Percentiles rank a stretch among this genome's conserved stretches.
These are phyloP conservation scores for Tichodroma muraria DNA, from an alignment of 2,113 vertebrate genomes.

Conservation along the genomic window DNA sequence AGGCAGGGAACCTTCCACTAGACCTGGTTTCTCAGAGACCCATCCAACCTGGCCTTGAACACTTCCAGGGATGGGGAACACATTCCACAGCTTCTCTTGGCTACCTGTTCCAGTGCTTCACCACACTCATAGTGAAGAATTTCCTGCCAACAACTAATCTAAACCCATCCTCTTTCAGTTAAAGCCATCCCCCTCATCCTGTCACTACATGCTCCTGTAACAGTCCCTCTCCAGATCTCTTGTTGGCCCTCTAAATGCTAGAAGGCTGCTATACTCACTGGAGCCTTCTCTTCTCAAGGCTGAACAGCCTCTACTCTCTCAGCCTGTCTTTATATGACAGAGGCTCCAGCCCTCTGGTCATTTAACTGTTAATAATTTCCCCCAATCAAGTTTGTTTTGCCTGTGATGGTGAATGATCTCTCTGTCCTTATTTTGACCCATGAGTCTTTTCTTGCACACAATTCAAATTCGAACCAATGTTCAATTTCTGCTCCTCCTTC, in stretches of 20 bases:
- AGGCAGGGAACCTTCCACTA: background rate
- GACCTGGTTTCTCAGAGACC: background rate
- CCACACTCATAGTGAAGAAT: background rate
- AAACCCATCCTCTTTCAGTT: background rate
- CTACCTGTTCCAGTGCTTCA: background rate
- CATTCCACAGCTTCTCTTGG: background rate
- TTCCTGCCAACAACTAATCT: background rate
- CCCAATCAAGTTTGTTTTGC: background rate
- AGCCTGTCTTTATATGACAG: background rate
- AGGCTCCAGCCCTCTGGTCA: background rate
- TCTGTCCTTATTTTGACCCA: background rate
- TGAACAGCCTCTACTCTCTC: background rate
- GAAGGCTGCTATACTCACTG: background rate
- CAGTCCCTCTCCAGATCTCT: background rate
- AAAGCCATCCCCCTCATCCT: background rate
- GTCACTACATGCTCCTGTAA: background rate
- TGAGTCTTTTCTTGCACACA: rapidly evolving
- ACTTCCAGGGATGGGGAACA: background rate
- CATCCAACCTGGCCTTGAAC: background rate
- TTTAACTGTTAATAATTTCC: background rate
- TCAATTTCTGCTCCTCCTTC: background rate
- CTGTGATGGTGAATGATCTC: background rate
- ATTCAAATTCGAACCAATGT: background rate
- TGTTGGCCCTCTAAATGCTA: background rate
- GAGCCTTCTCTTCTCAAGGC: background rate